Base-by-base conservation (phyloP, 2,113 vertebrate genomes). In the Esox niger region DNA sequence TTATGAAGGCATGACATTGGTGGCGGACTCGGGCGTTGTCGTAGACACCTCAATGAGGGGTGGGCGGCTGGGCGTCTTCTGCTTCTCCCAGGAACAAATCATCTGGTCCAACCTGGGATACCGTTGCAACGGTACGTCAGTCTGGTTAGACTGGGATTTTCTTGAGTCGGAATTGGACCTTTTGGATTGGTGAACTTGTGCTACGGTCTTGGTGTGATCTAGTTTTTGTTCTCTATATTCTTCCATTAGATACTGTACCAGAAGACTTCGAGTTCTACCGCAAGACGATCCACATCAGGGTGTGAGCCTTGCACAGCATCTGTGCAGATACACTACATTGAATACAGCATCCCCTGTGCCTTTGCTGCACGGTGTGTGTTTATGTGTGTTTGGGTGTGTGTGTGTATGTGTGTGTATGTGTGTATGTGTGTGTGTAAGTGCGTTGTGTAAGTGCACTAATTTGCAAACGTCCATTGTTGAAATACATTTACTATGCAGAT, bases 21-120 rank as follows among this genome's bases (percentile, higher is more conserved):
- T 95, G 49, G 94, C 94, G 13, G 94, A 95, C 79, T 95, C 94
- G 1, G 94, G 94, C 11, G 92, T 94, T 75, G 93, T 93, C 35
- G 92, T 95, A 64, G 94, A 95, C 79, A 94, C 93, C 23, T 92
- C 91, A 0, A 95, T 95, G 94, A 92, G 93, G 70, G 94, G 94
- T 56, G 94, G 94, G 62, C 87, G 94, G 21, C 91, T 95, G 31
- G 94, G 94, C 0, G 94, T 95, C 74, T 95, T 95, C 91, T 95
- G 94, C 82, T 95, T 95, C 88, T 95, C 94, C 80, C 94, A 95
- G 82, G 94, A 95, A 89, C 94, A 94, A 81, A 94, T 95, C 78
- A 95, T 95, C 78, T 95, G 94, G 94, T 95, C 94, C 79, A 95
- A 95, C 81, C 90, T 95, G 70, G 92, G 93, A 57, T 95, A 95